Percentiles rank a stretch among this genome's conserved stretches.
Evolutionary conservation across 2,797 vertebrate species (phyloP).

Genomic region (Phoebastria nigripes): DNA sequence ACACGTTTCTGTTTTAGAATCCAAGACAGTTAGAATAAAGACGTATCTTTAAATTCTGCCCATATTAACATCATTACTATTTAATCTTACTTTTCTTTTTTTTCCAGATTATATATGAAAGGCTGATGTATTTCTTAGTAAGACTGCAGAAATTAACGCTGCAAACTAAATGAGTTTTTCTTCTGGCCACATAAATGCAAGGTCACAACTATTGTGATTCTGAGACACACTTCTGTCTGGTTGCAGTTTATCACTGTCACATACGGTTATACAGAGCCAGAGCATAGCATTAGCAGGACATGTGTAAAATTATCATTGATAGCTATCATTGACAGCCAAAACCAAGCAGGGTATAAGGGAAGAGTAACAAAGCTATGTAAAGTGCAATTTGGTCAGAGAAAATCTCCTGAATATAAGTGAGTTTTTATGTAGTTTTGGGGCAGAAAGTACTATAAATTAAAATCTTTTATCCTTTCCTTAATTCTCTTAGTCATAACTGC

Average conservation of each 20-base stretch:
- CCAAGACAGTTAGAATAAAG: neutral
- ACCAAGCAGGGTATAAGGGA: neutral
- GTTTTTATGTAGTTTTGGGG: neutral
- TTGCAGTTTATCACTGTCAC: neutral
- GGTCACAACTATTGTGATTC: neutral
- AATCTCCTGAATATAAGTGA: neutral
- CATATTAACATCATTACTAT: neutral
- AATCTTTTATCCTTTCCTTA: neutral
- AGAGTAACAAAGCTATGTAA: neutral
- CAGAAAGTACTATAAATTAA: neutral
- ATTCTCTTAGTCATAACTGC: neutral
- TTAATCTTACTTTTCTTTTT: neutral
- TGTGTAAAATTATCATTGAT: neutral
- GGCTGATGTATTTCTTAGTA: neutral
- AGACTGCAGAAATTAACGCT: neutral
- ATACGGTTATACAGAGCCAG: neutral
- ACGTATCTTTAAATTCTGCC: neutral
- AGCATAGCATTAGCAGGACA: fast-evolving
- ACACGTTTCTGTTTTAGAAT: neutral
- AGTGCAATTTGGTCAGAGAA: neutral
- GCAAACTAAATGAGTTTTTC: neutral
- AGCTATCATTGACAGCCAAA: neutral
- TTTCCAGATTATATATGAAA: neutral
- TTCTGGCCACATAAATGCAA: neutral
- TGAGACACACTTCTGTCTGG: neutral